phyloP scores from a whole-genome alignment of 2,888 invertebrate genomes.

The Drosophila gaucha region DNA sequence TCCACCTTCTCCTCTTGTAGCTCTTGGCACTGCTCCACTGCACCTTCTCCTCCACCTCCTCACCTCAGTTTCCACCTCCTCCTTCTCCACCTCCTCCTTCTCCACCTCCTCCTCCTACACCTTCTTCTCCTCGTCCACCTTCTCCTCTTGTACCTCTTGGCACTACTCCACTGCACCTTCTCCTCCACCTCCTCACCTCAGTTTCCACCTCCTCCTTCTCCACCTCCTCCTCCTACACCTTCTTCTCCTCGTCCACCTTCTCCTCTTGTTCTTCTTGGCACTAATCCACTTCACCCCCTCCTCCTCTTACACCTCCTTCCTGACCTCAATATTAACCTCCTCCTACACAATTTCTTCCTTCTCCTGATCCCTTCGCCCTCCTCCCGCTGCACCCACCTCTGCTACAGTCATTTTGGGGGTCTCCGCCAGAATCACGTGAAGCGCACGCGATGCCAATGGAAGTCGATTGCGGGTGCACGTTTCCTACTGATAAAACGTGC shows the following conservation, averaged over 20 bases:
- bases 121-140: background rate
- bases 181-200: background rate
- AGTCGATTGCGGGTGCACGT: background rate
- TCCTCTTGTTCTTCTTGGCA: no score
- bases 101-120: background rate
- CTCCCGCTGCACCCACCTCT: background rate
- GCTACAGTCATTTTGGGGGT: conserved; percentile 23
- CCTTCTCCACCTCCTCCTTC: background rate
- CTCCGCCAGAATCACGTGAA: conserved; percentile 45
- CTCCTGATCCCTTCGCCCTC: background rate
- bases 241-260: background rate
- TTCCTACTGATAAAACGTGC: no score
- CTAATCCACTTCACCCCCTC: no score
- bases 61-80: background rate
- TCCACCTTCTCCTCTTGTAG: no score
- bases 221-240: no score
- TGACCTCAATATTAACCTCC: no score
- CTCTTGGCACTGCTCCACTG: no score
- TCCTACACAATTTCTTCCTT: no score
- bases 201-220: background rate
- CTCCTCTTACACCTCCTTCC: no score
- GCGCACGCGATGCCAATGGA: conserved; percentile 48
- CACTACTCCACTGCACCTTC: no score
- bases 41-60: background rate
- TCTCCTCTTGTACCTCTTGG: no score